Evolutionary conservation across 1,140 invertebrate species (phyloP).

Genomic region (Zaprionus kolodkinae): DNA sequence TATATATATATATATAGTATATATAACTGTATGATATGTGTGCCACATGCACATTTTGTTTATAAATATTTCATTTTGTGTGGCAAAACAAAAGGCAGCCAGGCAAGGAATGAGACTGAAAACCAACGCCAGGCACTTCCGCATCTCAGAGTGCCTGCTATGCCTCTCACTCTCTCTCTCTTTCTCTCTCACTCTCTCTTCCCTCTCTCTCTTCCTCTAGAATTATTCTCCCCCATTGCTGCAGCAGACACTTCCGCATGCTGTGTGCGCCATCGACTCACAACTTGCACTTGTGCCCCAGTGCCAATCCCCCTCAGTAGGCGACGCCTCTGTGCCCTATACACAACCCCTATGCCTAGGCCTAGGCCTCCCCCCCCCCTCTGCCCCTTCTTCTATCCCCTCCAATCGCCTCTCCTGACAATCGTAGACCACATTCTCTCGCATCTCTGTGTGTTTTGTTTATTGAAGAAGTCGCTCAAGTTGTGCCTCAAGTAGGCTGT

Average conservation of each 20-base stretch:
- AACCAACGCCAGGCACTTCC: conserved; percentile 49
- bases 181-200: neutral
- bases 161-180: neutral
- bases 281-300: conserved; percentile 59
- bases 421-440: neutral
- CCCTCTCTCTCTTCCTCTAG: neutral
- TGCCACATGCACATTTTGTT: conserved; percentile 72
- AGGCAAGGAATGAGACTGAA: conserved; percentile 31
- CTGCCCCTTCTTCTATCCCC: too few relatives aligned
- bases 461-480: conserved; percentile 57
- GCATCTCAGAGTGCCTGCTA: conserved; percentile 26
- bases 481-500: conserved; percentile 40
- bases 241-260: conserved; percentile 43
- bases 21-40: conserved; percentile 44
- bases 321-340: too few relatives aligned
- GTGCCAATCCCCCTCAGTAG: conserved; percentile 9
- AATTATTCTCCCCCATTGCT: neutral
- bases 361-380: too few relatives aligned
- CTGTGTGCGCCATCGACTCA: conserved; percentile 16
- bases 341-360: too few relatives aligned
- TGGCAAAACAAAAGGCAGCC: conserved; percentile 49
- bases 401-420: too few relatives aligned
- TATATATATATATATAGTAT: neutral
- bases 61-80: conserved; percentile 59
- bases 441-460: conserved; percentile 43